phyloP scores from a whole-genome alignment of 2,113 vertebrate genomes.

The Talpa occidentalis region DNA sequence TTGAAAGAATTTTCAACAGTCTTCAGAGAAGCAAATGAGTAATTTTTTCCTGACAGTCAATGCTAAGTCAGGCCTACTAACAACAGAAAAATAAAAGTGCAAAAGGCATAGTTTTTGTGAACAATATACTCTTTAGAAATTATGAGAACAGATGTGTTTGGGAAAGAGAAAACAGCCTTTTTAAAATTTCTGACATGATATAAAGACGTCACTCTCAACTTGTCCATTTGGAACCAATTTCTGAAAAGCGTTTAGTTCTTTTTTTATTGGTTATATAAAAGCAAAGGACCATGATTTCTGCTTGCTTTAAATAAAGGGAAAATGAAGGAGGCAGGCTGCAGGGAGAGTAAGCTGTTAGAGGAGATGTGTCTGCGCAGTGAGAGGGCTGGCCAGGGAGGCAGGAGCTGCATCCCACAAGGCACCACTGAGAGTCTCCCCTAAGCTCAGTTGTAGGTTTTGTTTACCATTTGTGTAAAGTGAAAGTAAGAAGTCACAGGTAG shows the following conservation, averaged over 20 bases:
- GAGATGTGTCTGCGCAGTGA: neutral
- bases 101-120: neutral
- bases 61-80: neutral
- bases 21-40: neutral
- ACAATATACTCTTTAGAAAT: neutral
- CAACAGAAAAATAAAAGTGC: neutral
- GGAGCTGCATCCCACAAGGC: accelerated
- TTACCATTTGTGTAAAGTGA: neutral
- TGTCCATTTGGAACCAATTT: neutral
- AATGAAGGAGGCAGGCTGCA: neutral
- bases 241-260: neutral
- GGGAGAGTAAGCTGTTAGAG: neutral
- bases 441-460: neutral
- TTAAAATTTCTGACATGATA: neutral
- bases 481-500: too few species aligned
- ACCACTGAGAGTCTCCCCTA: neutral
- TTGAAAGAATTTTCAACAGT: constrained; percentile 19
- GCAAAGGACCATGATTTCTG: neutral
- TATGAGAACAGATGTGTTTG: neutral
- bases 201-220: neutral
- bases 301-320: constrained; percentile 39
- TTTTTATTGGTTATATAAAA: constrained; percentile 30
- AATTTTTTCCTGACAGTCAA: neutral
- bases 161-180: neutral
- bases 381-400: neutral